phyloP scores from a whole-genome alignment of 2,113 vertebrate genomes.

The Heterotis niloticus region DNA sequence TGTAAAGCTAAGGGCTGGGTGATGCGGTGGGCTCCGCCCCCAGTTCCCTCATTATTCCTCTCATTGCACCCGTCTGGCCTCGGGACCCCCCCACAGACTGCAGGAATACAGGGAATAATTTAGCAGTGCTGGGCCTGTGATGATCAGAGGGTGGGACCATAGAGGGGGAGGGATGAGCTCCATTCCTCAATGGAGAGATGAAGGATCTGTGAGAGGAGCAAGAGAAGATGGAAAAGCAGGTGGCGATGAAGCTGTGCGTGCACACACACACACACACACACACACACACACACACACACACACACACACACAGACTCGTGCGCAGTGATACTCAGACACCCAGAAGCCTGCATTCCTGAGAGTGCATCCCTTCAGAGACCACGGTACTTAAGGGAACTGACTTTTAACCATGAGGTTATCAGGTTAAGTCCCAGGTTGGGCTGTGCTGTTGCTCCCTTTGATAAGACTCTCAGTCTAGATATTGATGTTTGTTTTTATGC shows the following conservation, averaged over 20 bases:
- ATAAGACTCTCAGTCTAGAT: no score
- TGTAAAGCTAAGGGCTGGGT: slow-evolving; percentile 90
- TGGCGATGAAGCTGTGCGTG: no score
- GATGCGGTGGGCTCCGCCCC: neutral
- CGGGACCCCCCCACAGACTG: neutral
- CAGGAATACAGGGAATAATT: neutral
- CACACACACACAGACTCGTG: neutral
- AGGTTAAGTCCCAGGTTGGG: no score
- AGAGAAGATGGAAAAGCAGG: neutral
- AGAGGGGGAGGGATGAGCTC: neutral
- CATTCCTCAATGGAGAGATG: slow-evolving; percentile 11
- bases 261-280: no score
- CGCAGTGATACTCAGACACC: no score
- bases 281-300: no score
- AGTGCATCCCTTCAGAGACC: no score
- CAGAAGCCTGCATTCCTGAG: no score
- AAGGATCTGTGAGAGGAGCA: slow-evolving; percentile 24
- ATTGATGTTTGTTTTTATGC: no score
- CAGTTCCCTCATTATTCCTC: slow-evolving; percentile 19
- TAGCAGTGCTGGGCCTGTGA: neutral
- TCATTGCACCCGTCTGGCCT: slow-evolving; percentile 21
- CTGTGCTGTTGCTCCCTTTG: no score
- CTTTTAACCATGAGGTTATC: no score
- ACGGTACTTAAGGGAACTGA: no score
- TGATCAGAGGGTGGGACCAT: neutral